Base-by-base conservation (phyloP, 2,888 invertebrate genomes). In the Xestoiulus laeticollis region DNA sequence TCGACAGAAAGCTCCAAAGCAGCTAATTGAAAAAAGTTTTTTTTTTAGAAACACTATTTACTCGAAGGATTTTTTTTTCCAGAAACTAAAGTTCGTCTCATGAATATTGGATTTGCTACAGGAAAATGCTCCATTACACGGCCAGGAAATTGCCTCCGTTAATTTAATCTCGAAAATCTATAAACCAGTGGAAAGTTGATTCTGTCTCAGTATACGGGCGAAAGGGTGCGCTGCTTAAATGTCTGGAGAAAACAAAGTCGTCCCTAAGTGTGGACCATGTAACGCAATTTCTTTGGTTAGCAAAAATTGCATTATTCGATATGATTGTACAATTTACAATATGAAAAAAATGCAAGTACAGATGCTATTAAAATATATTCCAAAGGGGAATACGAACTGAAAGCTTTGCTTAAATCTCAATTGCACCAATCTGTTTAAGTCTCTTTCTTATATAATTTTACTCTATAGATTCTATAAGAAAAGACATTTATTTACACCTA, bases 71-170 rank as follows among this genome's bases (percentile, higher is more conserved):
- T 5, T 68, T 68, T 68, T 48, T 68, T 68, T 68, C 68, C 68
- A 68, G 68, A 68, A 68, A 12, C 26, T 26, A 68, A 68, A 68
- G 68, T 68, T 68, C 68, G 22, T 68, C 68, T 68, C 68, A 68
- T 68, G 26, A 68, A 68, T 68, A 68, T 68, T 68, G 68, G 68
- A 68, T 68, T 68, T 22, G 68, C 68, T 68, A 68, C 68, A 68
- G 68, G 68, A 68, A 68, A 68, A 68, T 68, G 68, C 68, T 68
- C 68, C 68, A 68, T 68, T 68, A 68, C 68, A 68, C 68, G 68
- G 68, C 68, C 68, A 68, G 68, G 68, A 68, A 68, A 68, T 68
- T 68, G 68, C 68, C 68, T 68, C 68, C 68, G 22, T 68, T 68
- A 68, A 68, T 68, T 68, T 68, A 68, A 68, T 68, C 68, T 5